Evolutionary conservation across 2,797 vertebrate species (phyloP), one percentile per base, ranked within the genome.

Genomic region (Kryptopterus vitreolus): DNA sequence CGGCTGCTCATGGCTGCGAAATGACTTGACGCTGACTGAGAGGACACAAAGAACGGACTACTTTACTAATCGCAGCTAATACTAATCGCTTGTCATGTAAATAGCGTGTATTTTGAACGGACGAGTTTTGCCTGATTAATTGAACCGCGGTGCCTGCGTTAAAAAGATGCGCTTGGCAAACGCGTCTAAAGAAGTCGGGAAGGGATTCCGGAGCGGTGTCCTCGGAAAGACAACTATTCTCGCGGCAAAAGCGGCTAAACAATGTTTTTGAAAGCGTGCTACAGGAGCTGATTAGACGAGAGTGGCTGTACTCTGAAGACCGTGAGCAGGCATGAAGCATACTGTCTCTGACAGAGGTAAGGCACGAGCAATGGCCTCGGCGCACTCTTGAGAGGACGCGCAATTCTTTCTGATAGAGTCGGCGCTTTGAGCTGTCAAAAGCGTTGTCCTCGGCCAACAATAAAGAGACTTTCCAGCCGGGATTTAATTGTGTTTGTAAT

Each of bases 401-500:
- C 93, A 94, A 94, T 90, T 95, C 90, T 90, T 93, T 91, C 91
- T 93, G 93, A 95, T 93, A 92, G 86, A 89, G 91, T n/a, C 93
- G 92, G 91, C 89, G 94, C 94, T 95, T 89, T 91, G 89, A 91
- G 89, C 92, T 95, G 95, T 95, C 95, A 92, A 92, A 93, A 90
- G 78, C 89, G 90, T 92, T 94, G 92, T 92, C 92, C 93, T 95
- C 91, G 88, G 88, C 92, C 90, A 92, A 92, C 94, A 93, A 96
- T 96, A 94, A 96, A 93, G 92, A 89, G 77, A 55, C 70, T 94
- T 93, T 96, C 95, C 94, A 94, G 93, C 94, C 89, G 95, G 95
- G 94, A 97, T 94, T 97, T 97, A 98, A 98, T 97, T 96, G 96
- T 95, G 95, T 97, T 96, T 95, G 95, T 95, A 96, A 97, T 95